Percentiles rank a stretch among this genome's conserved stretches.
Conservation (phyloP, 2,797 vertebrate genomes). For the Liparis tanakae region DNA sequence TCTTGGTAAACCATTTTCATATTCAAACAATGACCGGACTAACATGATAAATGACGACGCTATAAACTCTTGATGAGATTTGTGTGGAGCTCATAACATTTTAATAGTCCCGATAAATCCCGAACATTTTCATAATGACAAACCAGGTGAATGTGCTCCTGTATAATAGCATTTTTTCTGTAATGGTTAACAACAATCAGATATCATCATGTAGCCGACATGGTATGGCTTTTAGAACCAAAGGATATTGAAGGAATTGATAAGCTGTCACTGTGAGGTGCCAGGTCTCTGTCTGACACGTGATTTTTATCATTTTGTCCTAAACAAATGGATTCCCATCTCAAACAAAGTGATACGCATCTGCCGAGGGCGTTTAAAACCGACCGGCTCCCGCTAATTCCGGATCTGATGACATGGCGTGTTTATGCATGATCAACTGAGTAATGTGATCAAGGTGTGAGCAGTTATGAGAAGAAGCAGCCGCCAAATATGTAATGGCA, state of each 20-base stretch:
- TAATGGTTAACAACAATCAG: conserved; percentile 7
- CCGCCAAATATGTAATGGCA: neutral
- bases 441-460: conserved; percentile 38
- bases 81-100: conserved; percentile 1
- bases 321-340: conserved; percentile 41
- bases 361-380: conserved; percentile 31
- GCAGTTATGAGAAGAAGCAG: conserved; percentile 21
- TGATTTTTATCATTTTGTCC: conserved; percentile 38
- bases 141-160: conserved; percentile 9
- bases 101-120: conserved; percentile 3
- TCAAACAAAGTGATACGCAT: conserved; percentile 41
- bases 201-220: neutral
- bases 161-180: conserved; percentile 5
- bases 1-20: conserved; percentile 33
- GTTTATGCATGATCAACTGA: conserved; percentile 51
- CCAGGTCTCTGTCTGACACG: conserved; percentile 4
- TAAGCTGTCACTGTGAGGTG: neutral
- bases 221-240: neutral
- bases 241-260: conserved; percentile 10
- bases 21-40: neutral
- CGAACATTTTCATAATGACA: conserved; percentile 18
- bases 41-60: conserved; percentile 6
- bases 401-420: conserved; percentile 42
- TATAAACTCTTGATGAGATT: conserved; percentile 10
- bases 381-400: conserved; percentile 52